A percentile compares a stretch with the other conserved stretches of the same genome.
phyloP scores from a whole-genome alignment of 30 jellyfish, hydroid and myxozoan genomes.

The Pseudorhiza aurosa region DNA sequence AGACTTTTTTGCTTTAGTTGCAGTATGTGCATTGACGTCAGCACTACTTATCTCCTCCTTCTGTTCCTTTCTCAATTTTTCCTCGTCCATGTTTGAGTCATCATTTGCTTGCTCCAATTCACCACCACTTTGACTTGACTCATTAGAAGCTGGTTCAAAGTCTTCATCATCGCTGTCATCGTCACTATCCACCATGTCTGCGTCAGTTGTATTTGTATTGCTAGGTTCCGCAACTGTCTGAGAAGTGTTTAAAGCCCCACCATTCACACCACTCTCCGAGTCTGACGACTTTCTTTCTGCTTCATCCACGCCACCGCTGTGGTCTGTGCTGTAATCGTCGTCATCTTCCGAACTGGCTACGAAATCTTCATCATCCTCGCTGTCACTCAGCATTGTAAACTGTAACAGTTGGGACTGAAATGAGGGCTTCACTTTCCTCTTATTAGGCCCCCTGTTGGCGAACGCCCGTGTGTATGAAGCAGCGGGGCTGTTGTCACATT shows the following conservation, averaged over 20 bases:
- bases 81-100: background rate
- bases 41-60: background rate
- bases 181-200: background rate
- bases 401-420: constrained; percentile 73
- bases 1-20: constrained; percentile 18
- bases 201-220: background rate
- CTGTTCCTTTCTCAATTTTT: background rate
- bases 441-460: constrained; percentile 88
- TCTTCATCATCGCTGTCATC: constrained; percentile 37
- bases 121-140: background rate
- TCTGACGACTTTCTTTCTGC: background rate
- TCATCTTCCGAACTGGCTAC: constrained; percentile 61
- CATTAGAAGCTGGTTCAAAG: background rate
- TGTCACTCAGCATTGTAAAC: constrained; percentile 85
- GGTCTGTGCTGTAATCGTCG: constrained; percentile 50
- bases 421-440: constrained; percentile 78
- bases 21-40: background rate
- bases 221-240: background rate
- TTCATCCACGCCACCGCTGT: constrained; percentile 18
- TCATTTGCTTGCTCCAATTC: background rate
- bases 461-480: constrained; percentile 41
- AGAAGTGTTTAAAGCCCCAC: no score
- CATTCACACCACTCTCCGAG: no score
- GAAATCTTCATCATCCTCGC: constrained; percentile 98
- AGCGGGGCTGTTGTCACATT: constrained; percentile 9